A percentile compares a stretch with the other conserved stretches of the same genome.
These are phyloP conservation scores for Zaprionus ghesquierei DNA, from an alignment of 1,140 invertebrate genomes.

Conservation along the genomic window DNA sequence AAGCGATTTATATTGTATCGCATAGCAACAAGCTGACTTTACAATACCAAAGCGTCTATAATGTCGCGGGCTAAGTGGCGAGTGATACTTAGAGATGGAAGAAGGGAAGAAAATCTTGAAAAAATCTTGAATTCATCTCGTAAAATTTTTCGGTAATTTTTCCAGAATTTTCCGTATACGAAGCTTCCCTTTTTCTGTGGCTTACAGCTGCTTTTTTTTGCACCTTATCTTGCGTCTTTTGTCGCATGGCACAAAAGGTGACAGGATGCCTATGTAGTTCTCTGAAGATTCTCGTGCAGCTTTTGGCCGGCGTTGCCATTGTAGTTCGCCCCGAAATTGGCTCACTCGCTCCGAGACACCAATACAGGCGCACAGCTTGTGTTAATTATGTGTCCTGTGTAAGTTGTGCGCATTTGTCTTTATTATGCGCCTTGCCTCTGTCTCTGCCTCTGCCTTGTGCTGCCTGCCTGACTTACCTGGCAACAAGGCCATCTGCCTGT, in stretches of 20 bases:
- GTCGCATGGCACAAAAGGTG: background rate
- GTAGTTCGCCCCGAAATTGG: constrained; percentile 13
- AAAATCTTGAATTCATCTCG: background rate
- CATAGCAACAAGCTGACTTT: constrained; percentile 37
- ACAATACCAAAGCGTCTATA: constrained; percentile 27
- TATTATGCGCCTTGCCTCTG: constrained; percentile 52
- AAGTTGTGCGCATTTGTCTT: constrained; percentile 70
- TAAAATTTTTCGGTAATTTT: background rate
- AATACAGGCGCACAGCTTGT: too few relatives aligned
- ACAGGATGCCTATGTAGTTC: background rate
- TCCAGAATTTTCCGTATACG: too few relatives aligned
- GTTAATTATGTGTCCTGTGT: constrained; percentile 50
- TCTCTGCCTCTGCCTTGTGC: background rate
- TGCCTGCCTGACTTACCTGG: constrained; percentile 54
- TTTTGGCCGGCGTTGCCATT: background rate
- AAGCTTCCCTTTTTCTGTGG: too few relatives aligned
- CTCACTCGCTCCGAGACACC: background rate
- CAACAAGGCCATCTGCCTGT: constrained; percentile 69
- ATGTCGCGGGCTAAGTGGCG: constrained; percentile 1
- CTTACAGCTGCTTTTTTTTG: background rate
- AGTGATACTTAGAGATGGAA: background rate
- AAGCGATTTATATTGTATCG: constrained; percentile 34
- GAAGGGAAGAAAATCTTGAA: too few relatives aligned
- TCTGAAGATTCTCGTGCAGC: background rate
- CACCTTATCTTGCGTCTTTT: background rate